Conservation (phyloP, 2,797 vertebrate genomes). For the Hemitrygon akajei region DNA sequence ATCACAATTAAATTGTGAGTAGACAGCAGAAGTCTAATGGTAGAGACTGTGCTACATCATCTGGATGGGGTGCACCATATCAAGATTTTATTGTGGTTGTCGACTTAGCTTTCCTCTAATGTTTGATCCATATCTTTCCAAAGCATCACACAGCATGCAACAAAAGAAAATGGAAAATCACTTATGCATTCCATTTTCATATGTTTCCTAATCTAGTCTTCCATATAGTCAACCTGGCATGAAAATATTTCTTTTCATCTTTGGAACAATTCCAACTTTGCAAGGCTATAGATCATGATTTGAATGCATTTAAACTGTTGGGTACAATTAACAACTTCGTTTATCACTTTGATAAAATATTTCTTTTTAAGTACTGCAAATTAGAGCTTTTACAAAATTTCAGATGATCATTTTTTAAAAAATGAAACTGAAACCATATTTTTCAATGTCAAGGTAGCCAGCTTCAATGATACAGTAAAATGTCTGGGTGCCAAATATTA, state of each 20-base stretch:
- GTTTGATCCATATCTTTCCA: slow-evolving; percentile 85
- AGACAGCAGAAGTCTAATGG: neutral
- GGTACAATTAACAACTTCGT: slow-evolving; percentile 15
- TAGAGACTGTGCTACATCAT: slow-evolving; percentile 35
- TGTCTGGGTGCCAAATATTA: neutral
- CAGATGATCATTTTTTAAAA: neutral
- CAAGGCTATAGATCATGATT: neutral
- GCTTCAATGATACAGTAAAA: neutral
- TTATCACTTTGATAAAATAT: slow-evolving; percentile 18
- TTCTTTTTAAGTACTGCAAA: slow-evolving; percentile 30
- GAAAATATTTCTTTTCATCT: slow-evolving; percentile 69
- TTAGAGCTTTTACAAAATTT: neutral
- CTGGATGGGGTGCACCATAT: slow-evolving; percentile 36
- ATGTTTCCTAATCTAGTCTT: slow-evolving; percentile 79
- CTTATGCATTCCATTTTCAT: slow-evolving; percentile 69
- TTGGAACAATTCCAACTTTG: slow-evolving; percentile 1
- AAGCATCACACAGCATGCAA: slow-evolving; percentile 89
- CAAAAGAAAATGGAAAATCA: slow-evolving; percentile 73
- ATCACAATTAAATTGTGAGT: neutral
- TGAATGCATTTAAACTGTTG: slow-evolving; percentile 33
- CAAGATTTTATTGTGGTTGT: neutral
- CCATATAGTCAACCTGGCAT: slow-evolving; percentile 84
- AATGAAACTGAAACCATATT: neutral
- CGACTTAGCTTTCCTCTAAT: slow-evolving; percentile 53
- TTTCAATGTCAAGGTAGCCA: neutral